phyloP scores from a whole-genome alignment of 2,888 invertebrate genomes.

The Epinotia nisella region DNA sequence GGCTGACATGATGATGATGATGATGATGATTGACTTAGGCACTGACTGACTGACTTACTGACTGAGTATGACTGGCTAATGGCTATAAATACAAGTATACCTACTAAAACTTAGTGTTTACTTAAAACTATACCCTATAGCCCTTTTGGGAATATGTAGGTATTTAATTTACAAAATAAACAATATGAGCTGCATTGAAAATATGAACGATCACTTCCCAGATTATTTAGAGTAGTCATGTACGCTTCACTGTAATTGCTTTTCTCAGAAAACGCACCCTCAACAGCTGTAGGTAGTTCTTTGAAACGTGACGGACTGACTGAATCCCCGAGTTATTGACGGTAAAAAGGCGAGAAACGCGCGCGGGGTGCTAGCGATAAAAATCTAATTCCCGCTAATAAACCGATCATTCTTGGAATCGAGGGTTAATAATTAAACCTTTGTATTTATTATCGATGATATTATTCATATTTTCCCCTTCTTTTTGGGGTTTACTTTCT shows the following conservation, averaged over 20 bases:
- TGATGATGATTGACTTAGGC: too few relatives aligned
- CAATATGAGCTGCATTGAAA: not conserved
- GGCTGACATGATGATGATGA: too few relatives aligned
- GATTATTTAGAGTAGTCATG: slow-evolving; percentile 29
- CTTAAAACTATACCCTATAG: too few relatives aligned
- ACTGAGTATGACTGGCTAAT: too few relatives aligned
- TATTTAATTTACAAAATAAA: too few relatives aligned
- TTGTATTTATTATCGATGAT: not conserved
- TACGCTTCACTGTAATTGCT: slow-evolving; percentile 49
- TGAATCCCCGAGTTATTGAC: slow-evolving; percentile 51
- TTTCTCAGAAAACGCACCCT: slow-evolving; percentile 59
- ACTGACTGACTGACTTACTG: too few relatives aligned
- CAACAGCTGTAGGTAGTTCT: slow-evolving; percentile 65
- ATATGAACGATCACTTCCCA: slow-evolving; percentile 41
- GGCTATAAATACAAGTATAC: too few relatives aligned
- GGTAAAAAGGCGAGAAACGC: slow-evolving; percentile 47
- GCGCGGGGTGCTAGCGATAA: slow-evolving; percentile 42
- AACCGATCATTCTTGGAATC: slow-evolving; percentile 44
- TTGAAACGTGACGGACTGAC: slow-evolving; percentile 55
- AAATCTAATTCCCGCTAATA: slow-evolving; percentile 39
- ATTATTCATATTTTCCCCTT: too few relatives aligned
- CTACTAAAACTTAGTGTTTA: too few relatives aligned
- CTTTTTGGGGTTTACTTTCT: not conserved
- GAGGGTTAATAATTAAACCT: slow-evolving; percentile 2
- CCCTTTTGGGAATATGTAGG: too few relatives aligned